Percentiles rank a stretch among this genome's conserved stretches.
phyloP scores from a whole-genome alignment of 2,797 vertebrate species.

The Myripristis jacobus region DNA sequence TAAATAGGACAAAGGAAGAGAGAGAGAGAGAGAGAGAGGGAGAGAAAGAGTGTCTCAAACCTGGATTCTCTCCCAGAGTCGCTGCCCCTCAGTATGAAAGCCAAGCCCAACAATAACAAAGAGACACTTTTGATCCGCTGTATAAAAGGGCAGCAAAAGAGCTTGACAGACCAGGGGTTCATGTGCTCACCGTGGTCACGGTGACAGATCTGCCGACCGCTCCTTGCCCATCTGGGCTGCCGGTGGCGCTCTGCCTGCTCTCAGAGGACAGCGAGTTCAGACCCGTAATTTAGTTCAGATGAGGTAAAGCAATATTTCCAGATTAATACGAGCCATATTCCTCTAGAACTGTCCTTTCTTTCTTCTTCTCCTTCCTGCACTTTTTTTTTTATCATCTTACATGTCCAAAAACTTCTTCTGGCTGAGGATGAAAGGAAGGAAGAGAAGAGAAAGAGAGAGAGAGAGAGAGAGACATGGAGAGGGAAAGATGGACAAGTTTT shows the following conservation, averaged over 20 bases:
- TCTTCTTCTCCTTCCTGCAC: conserved; percentile 76
- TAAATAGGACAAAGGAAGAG: conserved; percentile 57
- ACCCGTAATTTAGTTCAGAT: conserved; percentile 87
- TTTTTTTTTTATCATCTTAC: conserved; percentile 76
- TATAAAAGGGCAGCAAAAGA: conserved; percentile 67
- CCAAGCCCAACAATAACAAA: conserved; percentile 74
- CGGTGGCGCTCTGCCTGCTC: conserved; percentile 77
- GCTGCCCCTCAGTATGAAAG: conserved; percentile 63
- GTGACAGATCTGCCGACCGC: conserved; percentile 78
- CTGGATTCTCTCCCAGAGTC: conserved; percentile 57
- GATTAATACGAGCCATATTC: conserved; percentile 87
- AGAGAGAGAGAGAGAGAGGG: conserved; percentile 19
- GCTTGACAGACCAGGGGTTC: conserved; percentile 64
- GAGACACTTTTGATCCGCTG: conserved; percentile 71
- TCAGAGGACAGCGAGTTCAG: conserved; percentile 83
- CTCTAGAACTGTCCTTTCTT: conserved; percentile 76
- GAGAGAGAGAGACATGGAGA: conserved; percentile 37
- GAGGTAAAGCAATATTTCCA: conserved; percentile 86
- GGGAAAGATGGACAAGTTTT: conserved; percentile 64
- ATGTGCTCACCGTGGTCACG: conserved; percentile 70
- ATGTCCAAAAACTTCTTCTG: conserved; percentile 82
- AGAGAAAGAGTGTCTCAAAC: conserved; percentile 32
- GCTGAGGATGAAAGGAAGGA: conserved; percentile 79
- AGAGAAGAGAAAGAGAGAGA: conserved; percentile 57
- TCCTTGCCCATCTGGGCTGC: conserved; percentile 82